These are phyloP conservation scores for Paradisaea rubra DNA, from an alignment of 2,113 vertebrate species.

Conservation along the genomic window DNA sequence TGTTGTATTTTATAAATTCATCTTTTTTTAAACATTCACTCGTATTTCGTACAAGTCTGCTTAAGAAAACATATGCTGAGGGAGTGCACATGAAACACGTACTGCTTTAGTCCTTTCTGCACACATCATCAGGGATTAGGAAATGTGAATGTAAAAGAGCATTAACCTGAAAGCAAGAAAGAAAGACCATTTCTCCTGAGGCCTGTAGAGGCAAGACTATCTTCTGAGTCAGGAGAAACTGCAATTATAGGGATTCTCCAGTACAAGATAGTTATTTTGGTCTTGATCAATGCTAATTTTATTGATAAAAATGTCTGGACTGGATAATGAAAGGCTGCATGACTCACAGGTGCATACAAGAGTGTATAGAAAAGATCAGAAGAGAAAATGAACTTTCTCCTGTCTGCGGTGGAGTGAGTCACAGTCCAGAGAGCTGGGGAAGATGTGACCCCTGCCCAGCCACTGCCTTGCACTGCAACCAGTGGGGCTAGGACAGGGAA, in stretches of 20 bases:
- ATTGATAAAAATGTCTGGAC: background rate
- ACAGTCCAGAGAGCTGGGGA: background rate
- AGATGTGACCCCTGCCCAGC: background rate
- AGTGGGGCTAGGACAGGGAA: background rate
- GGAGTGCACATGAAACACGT: background rate
- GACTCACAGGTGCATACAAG: background rate
- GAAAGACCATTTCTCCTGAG: background rate
- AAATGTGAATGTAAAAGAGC: background rate
- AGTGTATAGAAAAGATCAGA: background rate
- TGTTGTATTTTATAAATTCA: background rate
- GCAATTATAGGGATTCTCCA: background rate
- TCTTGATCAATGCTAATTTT: background rate
- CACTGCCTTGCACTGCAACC: background rate
- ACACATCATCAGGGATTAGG: accelerated
- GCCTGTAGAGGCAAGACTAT: background rate
- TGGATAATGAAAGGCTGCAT: background rate
- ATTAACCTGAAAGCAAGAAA: background rate
- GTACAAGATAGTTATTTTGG: background rate
- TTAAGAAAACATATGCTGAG: background rate
- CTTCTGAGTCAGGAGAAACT: background rate
- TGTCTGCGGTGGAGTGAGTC: background rate
- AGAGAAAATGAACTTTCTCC: background rate
- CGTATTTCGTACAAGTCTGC: background rate
- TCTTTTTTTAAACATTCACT: background rate
- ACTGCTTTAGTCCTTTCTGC: background rate